Conservation (phyloP, 2,888 invertebrate species). For the Drosophila setosimentum region DNA sequence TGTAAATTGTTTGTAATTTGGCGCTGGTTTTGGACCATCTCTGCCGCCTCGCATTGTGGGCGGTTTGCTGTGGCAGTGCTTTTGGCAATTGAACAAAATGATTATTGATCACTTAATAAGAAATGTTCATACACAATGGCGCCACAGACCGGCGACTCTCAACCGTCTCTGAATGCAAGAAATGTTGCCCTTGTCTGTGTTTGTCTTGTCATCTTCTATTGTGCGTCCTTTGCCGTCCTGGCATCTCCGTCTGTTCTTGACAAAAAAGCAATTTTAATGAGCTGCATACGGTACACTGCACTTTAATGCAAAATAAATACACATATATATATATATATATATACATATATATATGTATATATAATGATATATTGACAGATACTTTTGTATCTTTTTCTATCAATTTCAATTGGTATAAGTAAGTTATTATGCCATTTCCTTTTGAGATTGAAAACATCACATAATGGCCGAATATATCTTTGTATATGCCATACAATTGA, state of each 20-base stretch:
- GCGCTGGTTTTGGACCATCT: constrained; percentile 54
- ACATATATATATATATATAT: constrained; percentile 35
- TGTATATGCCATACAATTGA: constrained; percentile 38
- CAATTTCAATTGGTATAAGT: constrained; percentile 31
- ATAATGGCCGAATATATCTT: constrained; percentile 47
- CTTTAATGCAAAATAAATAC: constrained; percentile 78
- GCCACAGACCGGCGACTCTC: constrained; percentile 43
- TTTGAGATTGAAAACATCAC: constrained; percentile 38
- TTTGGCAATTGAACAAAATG: constrained; percentile 79
- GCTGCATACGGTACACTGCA: constrained; percentile 73
- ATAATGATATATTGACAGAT: constrained; percentile 47
- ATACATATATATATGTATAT: constrained; percentile 37
- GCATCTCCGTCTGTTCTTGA: constrained; percentile 31
- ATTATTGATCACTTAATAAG: constrained; percentile 81
- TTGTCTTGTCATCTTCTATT: constrained; percentile 13
- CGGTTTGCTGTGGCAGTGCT: constrained; percentile 54
- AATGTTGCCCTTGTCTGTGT: constrained; percentile 51
- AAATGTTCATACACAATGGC: constrained; percentile 72
- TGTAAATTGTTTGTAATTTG: constrained; percentile 80
- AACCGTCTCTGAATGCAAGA: constrained; percentile 11
- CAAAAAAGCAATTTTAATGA: constrained; percentile 76
- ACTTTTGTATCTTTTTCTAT: constrained; percentile 57
- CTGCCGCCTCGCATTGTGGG: constrained; percentile 49
- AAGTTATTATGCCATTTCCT: constrained; percentile 43
- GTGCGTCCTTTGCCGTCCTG: constrained; percentile 1